Evolutionary conservation across 1,140 invertebrate species (phyloP).

Genomic region (Zaprionus vittiger): DNA sequence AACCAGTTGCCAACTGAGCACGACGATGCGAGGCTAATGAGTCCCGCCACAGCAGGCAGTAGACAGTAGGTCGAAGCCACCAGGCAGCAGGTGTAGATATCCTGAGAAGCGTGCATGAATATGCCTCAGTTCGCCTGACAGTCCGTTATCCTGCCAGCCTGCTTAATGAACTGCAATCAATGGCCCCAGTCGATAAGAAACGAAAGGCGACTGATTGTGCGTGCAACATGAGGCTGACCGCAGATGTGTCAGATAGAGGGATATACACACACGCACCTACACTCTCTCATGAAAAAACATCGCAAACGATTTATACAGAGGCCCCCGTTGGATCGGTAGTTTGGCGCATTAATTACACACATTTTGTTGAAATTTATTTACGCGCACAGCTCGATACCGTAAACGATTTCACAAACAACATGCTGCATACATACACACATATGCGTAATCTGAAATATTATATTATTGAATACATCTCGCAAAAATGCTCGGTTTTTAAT

Average conservation of each 20-base stretch:
- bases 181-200: slow-evolving; percentile 74
- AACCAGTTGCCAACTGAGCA: slow-evolving; percentile 26
- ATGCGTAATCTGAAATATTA: not conserved
- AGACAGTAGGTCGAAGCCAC: slow-evolving; percentile 9
- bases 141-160: slow-evolving; percentile 35
- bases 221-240: slow-evolving; percentile 68
- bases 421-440: slow-evolving; percentile 8
- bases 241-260: slow-evolving; percentile 46
- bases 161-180: slow-evolving; percentile 82
- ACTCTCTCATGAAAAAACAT: slow-evolving; percentile 16
- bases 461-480: not conserved
- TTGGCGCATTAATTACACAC: slow-evolving; percentile 70
- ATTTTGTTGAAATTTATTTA: slow-evolving; percentile 77
- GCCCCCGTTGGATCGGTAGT: slow-evolving; percentile 27
- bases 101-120: slow-evolving; percentile 17
- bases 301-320: slow-evolving; percentile 56
- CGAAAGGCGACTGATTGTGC: slow-evolving; percentile 65
- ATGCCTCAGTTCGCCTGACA: not conserved
- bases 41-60: slow-evolving; percentile 38
- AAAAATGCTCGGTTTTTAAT: not conserved
- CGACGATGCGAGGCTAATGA: slow-evolving; percentile 66
- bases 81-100: slow-evolving; percentile 25
- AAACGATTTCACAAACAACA: slow-evolving; percentile 18
- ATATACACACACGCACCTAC: slow-evolving; percentile 23
- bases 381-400: slow-evolving; percentile 36